Evolutionary conservation across 2,888 invertebrate genomes (phyloP).

Genomic region (Myathropa florea): DNA sequence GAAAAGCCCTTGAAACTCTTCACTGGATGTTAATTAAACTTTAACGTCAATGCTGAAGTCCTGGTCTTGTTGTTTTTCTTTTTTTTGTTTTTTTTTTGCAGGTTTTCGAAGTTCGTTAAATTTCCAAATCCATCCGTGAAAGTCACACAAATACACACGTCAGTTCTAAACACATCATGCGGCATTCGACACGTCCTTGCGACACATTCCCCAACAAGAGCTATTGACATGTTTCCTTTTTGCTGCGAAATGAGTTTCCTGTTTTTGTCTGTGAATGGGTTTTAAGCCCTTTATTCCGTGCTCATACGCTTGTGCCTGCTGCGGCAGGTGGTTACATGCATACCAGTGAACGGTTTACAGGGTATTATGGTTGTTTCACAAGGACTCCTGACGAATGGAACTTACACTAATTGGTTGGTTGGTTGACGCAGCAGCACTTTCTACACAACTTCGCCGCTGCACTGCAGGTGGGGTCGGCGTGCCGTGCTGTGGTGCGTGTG

Average conservation of each 20-base stretch:
- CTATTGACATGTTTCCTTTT: slow-evolving; percentile 68
- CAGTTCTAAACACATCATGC: neutral
- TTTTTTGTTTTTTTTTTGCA: slow-evolving; percentile 3
- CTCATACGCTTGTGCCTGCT: neutral
- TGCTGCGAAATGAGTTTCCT: slow-evolving; percentile 67
- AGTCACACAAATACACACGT: neutral
- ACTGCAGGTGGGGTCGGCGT: neutral
- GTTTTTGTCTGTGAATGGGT: slow-evolving; percentile 42
- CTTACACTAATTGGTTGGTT: slow-evolving; percentile 57
- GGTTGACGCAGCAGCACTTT: neutral
- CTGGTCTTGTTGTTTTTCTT: neutral
- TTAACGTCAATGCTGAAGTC: neutral
- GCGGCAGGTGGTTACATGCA: neutral
- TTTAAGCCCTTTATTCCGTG: slow-evolving; percentile 21
- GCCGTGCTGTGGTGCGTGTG: neutral
- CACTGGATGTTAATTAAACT: neutral
- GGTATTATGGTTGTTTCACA: slow-evolving; percentile 35
- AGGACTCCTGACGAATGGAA: slow-evolving; percentile 42
- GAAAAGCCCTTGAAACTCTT: neutral
- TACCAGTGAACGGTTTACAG: neutral
- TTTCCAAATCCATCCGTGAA: slow-evolving; percentile 36
- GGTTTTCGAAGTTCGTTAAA: slow-evolving; percentile 47
- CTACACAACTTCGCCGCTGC: neutral
- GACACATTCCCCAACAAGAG: slow-evolving; percentile 49
- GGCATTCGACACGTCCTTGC: slow-evolving; percentile 52